Percentiles rank a stretch among this genome's conserved stretches.
Evolutionary conservation across 2,113 vertebrate species (phyloP).

Genomic region (Lates calcarifer): DNA sequence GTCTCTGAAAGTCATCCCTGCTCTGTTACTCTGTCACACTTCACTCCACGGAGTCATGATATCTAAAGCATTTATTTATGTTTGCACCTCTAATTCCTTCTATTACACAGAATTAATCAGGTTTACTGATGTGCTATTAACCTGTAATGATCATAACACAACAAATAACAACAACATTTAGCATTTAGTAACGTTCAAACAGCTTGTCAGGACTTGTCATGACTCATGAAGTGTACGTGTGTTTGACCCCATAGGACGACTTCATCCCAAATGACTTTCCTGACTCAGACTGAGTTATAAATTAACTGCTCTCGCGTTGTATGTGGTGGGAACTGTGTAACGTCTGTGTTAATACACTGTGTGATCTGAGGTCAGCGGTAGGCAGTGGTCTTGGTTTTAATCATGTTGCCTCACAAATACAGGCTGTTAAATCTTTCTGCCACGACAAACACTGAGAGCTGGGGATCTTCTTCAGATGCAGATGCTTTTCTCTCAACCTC

Average conservation of each 20-base stretch:
- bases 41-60: too few relatives aligned
- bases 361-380: neutral
- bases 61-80: too few relatives aligned
- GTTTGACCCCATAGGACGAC: neutral
- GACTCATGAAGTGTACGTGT: neutral
- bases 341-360: neutral
- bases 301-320: neutral
- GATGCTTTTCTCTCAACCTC: neutral
- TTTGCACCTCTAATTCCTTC: too few relatives aligned
- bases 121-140: too few relatives aligned
- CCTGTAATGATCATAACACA: neutral
- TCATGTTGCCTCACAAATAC: too few relatives aligned
- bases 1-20: neutral
- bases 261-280: neutral
- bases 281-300: neutral
- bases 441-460: too few relatives aligned
- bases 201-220: neutral
- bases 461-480: neutral
- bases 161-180: neutral
- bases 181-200: neutral
- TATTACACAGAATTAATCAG: too few relatives aligned
- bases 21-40: too few relatives aligned
- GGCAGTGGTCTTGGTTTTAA: neutral
- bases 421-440: too few relatives aligned
- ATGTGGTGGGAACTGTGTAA: neutral